Evolutionary conservation across 2,888 invertebrate genomes (phyloP).

Genomic region (Drosophila kuntzei): DNA sequence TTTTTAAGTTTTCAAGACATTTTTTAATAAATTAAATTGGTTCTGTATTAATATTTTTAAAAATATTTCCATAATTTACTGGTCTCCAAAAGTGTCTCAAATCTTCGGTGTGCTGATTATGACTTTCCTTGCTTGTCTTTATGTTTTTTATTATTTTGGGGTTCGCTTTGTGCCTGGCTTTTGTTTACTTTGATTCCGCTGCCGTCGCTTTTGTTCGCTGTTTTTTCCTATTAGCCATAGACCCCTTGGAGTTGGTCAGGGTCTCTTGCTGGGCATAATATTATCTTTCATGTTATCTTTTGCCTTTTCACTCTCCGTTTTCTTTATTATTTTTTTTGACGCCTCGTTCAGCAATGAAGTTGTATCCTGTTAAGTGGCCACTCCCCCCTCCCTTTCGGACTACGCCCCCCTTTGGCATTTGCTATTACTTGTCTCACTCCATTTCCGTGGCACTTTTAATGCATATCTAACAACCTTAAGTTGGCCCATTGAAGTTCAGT

Average conservation of each 20-base stretch:
- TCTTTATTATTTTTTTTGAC: conserved; percentile 45
- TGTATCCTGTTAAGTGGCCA: conserved; percentile 72
- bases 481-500: conserved; percentile 63
- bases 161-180: conserved; percentile 18
- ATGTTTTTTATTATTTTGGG: conserved; percentile 4
- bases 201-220: conserved; percentile 48
- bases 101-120: too few relatives aligned
- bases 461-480: conserved; percentile 73
- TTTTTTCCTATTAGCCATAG: conserved; percentile 59
- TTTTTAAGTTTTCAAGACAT: too few relatives aligned
- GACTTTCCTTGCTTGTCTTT: neutral
- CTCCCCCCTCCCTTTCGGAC: conserved; percentile 1
- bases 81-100: neutral
- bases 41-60: neutral
- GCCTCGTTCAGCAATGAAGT: conserved; percentile 71
- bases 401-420: neutral
- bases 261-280: conserved; percentile 67
- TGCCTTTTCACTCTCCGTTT: conserved; percentile 61
- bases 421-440: conserved; percentile 26
- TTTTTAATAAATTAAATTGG: too few relatives aligned
- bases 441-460: conserved; percentile 68
- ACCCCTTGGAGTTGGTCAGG: conserved; percentile 20
- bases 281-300: conserved; percentile 77
- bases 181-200: conserved; percentile 28
- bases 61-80: neutral